Base-by-base conservation (phyloP, 1,140 invertebrate genomes). In the Hycleus cichorii region DNA sequence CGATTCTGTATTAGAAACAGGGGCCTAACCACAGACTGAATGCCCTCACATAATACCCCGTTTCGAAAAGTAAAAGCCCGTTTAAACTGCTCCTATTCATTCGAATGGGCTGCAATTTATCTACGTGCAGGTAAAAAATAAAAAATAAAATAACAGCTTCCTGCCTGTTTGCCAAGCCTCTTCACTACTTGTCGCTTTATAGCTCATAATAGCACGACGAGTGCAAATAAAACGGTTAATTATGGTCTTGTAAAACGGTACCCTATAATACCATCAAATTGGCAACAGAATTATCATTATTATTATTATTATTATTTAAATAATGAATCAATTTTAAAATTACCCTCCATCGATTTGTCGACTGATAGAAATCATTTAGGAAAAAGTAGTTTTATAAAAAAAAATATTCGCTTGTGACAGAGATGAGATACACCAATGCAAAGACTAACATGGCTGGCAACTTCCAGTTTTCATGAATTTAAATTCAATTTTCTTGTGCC, bases 381-480 rank as follows among this genome's bases (percentile, higher is more conserved):
- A 32, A 32, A 32, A 7, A 4, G 7, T 7, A 3, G 32, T 4
- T 32, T 5, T 32, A 32, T 32, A 32, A 7, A 32, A 32, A 32
- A 7, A 32, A 18, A 18, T 1, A 18, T 18, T 18, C 32, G 32
- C 7, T 32, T 7, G 32, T 7, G 43, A 45, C 51, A 43, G 26
- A 52, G 40, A 52, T 52, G 50, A 24, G 42, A 52, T 26, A 52
- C 32, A 7, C 18, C 18, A 39, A 44, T 46, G 39, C 47, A 42
- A 56, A 49, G 53, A 57, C 48, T 63, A 52, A 49, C 57, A 49
- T 59, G 49, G 57, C 58, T 66, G 64, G 63, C 64, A 66, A 68
- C 67, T 69, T 64, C 64, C 70, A 68, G 61, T 70, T 72, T 72
- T 70, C 70, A 72, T 72, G 70, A 72, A 72, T 72, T 72, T 72